phyloP scores from a whole-genome alignment of 2,888 invertebrate species.

The Hemistola chrysoprasaria region DNA sequence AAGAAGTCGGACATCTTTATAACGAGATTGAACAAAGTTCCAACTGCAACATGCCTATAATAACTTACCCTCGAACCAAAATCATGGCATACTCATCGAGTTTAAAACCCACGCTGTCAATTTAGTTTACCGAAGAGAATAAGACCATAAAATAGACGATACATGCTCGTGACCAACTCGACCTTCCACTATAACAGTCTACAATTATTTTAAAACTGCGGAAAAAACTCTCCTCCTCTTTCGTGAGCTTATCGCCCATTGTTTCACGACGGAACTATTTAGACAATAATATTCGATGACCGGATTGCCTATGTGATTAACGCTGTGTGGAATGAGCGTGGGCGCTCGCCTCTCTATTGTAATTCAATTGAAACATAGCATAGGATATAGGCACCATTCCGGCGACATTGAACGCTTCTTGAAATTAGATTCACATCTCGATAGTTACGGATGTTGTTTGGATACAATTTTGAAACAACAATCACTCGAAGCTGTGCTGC shows the following conservation, averaged over 20 bases:
- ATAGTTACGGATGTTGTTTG: conserved; percentile 52
- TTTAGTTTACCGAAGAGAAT: conserved; percentile 44
- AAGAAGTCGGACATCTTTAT: neutral
- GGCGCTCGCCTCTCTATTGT: conserved; percentile 58
- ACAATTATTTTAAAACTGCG: conserved; percentile 65
- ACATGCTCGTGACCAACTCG: conserved; percentile 58
- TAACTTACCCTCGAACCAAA: conserved; percentile 21
- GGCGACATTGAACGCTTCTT: conserved; percentile 68
- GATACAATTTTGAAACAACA: conserved; percentile 62
- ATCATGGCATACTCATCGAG: conserved; percentile 19
- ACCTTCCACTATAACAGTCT: conserved; percentile 57
- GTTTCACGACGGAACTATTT: conserved; percentile 56
- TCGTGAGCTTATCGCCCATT: conserved; percentile 50
- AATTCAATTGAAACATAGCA: conserved; percentile 54
- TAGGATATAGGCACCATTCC: conserved; percentile 42
- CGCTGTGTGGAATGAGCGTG: conserved; percentile 49
- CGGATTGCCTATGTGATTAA: conserved; percentile 40
- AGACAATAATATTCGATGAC: conserved; percentile 48
- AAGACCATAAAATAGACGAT: conserved; percentile 47
- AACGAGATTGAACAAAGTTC: neutral
- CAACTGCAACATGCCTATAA: conserved; percentile 9
- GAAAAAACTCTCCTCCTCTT: conserved; percentile 59
- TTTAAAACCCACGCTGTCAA: conserved; percentile 31
- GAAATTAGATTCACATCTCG: conserved; percentile 57
- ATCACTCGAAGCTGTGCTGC: conserved; percentile 41